A percentile compares a stretch with the other conserved stretches of the same genome.
These are phyloP conservation scores for Agonopterix subpropinquella DNA, from an alignment of 2,888 invertebrate genomes.

Conservation along the genomic window DNA sequence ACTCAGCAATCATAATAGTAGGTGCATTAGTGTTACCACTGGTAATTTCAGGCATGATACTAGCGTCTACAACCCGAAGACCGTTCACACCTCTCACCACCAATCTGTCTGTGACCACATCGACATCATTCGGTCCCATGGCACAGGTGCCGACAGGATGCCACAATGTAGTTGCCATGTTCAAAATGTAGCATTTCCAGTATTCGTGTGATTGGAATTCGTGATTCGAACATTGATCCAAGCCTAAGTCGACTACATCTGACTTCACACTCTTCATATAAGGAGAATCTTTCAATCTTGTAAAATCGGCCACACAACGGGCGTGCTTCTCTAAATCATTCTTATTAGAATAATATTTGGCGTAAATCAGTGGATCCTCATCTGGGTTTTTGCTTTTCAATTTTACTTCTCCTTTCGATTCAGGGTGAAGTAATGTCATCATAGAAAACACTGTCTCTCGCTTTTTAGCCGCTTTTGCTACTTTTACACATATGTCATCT, in stretches of 20 bases:
- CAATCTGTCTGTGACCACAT: constrained; percentile 39
- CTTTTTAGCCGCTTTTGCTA: constrained; percentile 16
- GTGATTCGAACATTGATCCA: constrained; percentile 23
- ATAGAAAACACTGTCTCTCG: constrained; percentile 17
- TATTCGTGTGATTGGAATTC: constrained; percentile 27
- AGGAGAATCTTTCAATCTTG: constrained; percentile 27
- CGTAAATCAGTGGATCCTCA: constrained; percentile 28
- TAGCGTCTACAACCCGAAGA: constrained; percentile 78
- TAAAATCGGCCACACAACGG: constrained; percentile 25
- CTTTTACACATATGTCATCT: constrained; percentile 21
- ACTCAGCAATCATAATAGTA: constrained; percentile 78
- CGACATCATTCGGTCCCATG: constrained; percentile 32
- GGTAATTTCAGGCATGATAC: constrained; percentile 76
- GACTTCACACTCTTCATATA: constrained; percentile 26
- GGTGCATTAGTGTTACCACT: constrained; percentile 79
- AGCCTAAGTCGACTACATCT: constrained; percentile 19
- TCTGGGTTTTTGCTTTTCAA: constrained; percentile 29
- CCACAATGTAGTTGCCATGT: constrained; percentile 77
- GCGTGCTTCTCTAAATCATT: constrained; percentile 30
- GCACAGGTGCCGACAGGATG: constrained; percentile 42
- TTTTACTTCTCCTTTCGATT: constrained; percentile 35
- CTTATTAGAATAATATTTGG: constrained; percentile 23
- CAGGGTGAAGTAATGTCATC: constrained; percentile 26
- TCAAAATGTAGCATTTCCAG: constrained; percentile 36
- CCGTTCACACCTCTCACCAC: constrained; percentile 69